Percentiles rank a stretch among this genome's conserved stretches.
phyloP scores from a whole-genome alignment of 2,113 vertebrate species.

The Gallinago jamesoni region DNA sequence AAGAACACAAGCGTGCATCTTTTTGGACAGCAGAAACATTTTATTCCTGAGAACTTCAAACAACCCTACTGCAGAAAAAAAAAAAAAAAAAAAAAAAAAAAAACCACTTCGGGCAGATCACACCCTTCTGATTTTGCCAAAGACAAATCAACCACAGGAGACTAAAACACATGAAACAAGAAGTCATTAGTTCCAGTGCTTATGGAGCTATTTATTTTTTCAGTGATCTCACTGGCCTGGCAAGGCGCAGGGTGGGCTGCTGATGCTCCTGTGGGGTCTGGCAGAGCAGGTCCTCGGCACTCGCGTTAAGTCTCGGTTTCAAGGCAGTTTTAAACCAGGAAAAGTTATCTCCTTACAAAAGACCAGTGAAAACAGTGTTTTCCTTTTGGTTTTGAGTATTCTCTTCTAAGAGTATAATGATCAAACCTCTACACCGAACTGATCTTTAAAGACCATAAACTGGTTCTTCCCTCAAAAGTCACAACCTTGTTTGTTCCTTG shows the following conservation, averaged over 20 bases:
- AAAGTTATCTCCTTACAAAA: background rate
- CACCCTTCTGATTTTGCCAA: background rate
- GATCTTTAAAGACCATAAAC: background rate
- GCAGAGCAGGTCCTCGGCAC: background rate
- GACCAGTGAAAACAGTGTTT: background rate
- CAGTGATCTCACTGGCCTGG: slow-evolving; percentile 34
- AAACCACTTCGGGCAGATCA: background rate
- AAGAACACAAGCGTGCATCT: background rate
- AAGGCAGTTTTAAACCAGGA: background rate
- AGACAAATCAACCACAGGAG: slow-evolving; percentile 36
- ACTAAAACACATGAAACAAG: slow-evolving; percentile 58
- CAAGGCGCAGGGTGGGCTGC: background rate
- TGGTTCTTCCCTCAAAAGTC: background rate
- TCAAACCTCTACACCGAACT: background rate
- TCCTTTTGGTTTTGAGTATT: background rate
- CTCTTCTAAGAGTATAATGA: fast-evolving
- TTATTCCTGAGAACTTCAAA: background rate
- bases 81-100: background rate
- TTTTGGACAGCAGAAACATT: background rate
- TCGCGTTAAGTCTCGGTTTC: background rate
- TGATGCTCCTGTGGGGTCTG: background rate
- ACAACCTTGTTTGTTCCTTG: background rate
- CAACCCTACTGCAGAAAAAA: background rate
- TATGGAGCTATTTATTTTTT: slow-evolving; percentile 43
- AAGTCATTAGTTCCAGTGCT: slow-evolving; percentile 33